These are phyloP conservation scores for Tonatia bakeri DNA, from an alignment of 2,113 vertebrate genomes.

Conservation along the genomic window DNA sequence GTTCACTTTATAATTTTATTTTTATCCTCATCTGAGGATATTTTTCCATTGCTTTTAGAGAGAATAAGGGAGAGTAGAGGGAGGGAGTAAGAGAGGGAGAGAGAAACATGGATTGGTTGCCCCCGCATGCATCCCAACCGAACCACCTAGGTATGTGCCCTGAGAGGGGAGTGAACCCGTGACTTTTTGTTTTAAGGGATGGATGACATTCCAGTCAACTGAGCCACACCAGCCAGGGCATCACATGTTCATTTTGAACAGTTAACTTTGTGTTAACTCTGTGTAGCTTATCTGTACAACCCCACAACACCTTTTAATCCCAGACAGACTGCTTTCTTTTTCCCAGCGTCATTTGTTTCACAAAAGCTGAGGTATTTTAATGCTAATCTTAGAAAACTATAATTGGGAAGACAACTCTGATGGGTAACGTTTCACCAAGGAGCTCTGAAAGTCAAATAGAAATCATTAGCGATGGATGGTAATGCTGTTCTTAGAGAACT, in stretches of 20 bases:
- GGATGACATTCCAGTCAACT: too few species aligned
- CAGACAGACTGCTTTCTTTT: background rate
- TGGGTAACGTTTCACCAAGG: background rate
- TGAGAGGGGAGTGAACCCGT: too few species aligned
- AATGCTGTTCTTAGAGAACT: background rate
- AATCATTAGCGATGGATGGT: background rate
- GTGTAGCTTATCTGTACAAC: background rate
- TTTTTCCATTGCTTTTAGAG: too few species aligned
- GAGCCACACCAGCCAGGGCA: background rate
- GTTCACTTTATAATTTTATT: background rate
- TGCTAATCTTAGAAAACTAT: background rate
- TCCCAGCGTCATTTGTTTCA: background rate
- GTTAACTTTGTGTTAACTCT: background rate
- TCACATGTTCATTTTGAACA: background rate
- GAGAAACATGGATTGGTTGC: too few species aligned
- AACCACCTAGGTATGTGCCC: too few species aligned
- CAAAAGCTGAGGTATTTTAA: constrained; percentile 35
- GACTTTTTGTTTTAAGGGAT: too few species aligned
- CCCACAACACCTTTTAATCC: background rate
- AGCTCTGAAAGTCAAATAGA: background rate
- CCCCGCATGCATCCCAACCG: background rate
- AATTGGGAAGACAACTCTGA: background rate
- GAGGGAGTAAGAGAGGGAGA: too few species aligned
- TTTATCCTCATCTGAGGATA: too few species aligned
- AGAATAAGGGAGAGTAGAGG: too few species aligned